Evolutionary conservation across 2,797 vertebrate genomes (phyloP).

Genomic region (Rachycentron canadum): DNA sequence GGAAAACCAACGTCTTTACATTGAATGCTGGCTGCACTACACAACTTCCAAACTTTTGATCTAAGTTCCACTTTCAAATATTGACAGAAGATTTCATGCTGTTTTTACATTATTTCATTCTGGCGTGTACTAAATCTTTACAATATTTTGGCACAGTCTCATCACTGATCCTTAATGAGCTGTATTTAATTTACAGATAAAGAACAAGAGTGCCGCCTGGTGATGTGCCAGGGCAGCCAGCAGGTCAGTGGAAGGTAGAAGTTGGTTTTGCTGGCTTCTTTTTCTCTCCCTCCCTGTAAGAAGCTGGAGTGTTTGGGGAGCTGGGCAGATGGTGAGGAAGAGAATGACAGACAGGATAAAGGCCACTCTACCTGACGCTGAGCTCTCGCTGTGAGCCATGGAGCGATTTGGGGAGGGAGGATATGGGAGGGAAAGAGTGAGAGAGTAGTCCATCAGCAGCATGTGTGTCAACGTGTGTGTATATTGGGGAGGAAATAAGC

Average conservation of each 20-base stretch:
- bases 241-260: conserved; percentile 55
- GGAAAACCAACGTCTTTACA: conserved; percentile 71
- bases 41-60: conserved; percentile 34
- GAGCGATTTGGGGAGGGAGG: conserved; percentile 56
- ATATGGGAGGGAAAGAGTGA: conserved; percentile 60
- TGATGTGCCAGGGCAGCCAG: conserved; percentile 71
- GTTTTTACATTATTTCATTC: conserved; percentile 9
- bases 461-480: conserved; percentile 61
- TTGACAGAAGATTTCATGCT: background rate
- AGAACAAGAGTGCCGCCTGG: conserved; percentile 53
- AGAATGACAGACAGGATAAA: conserved; percentile 78
- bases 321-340: conserved; percentile 64
- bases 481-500: conserved; percentile 36
- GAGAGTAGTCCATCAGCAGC: conserved; percentile 76
- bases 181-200: conserved; percentile 33
- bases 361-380: conserved; percentile 98
- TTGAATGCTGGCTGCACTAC: conserved; percentile 72
- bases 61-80: conserved; percentile 1
- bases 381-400: conserved; percentile 94
- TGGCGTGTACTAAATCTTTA: conserved; percentile 8
- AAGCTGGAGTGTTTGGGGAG: conserved; percentile 46
- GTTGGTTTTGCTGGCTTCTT: conserved; percentile 57
- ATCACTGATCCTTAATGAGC: conserved; percentile 23
- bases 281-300: conserved; percentile 50
- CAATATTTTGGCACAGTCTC: conserved; percentile 9